A percentile compares a stretch with the other conserved stretches of the same genome.
Evolutionary conservation across 2,888 invertebrate genomes (phyloP).

Genomic region (Hirudinaria manillensis): DNA sequence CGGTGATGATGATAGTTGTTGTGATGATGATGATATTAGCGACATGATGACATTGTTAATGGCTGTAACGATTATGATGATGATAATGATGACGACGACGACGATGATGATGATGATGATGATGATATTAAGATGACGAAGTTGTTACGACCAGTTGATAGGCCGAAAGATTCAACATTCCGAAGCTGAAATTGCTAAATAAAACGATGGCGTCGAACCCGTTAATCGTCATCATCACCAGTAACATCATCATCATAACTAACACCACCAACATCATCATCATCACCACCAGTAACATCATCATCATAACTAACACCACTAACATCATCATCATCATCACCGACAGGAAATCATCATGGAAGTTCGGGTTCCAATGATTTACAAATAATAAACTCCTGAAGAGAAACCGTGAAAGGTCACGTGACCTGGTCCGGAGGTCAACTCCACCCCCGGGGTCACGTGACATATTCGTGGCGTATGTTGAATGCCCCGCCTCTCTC

Average conservation of each 20-base stretch:
- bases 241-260: slow-evolving; percentile 9
- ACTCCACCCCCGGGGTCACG: too few relatives aligned
- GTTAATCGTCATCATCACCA: background rate
- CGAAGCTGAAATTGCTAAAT: background rate
- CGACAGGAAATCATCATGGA: too few relatives aligned
- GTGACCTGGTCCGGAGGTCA: too few relatives aligned
- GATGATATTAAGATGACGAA: background rate
- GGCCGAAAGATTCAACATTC: too few relatives aligned
- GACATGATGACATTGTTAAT: slow-evolving; percentile 17
- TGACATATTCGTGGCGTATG: too few relatives aligned
- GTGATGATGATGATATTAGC: slow-evolving; percentile 15
- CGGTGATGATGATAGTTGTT: slow-evolving; percentile 18
- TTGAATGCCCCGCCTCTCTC: too few relatives aligned
- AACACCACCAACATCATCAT: slow-evolving; percentile 17
- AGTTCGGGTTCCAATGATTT: too few relatives aligned
- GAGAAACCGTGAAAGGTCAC: too few relatives aligned
- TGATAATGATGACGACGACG: slow-evolving; percentile 13
- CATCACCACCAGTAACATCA: slow-evolving; percentile 13
- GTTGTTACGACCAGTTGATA: too few relatives aligned
- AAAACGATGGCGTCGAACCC: background rate
- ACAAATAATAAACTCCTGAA: too few relatives aligned
- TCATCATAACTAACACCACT: background rate
- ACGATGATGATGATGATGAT: slow-evolving; percentile 30
- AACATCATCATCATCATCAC: too few relatives aligned
- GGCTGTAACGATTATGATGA: background rate